These are phyloP conservation scores for Ferrisia virgata DNA, from an alignment of 2,888 invertebrate genomes.

Conservation along the genomic window DNA sequence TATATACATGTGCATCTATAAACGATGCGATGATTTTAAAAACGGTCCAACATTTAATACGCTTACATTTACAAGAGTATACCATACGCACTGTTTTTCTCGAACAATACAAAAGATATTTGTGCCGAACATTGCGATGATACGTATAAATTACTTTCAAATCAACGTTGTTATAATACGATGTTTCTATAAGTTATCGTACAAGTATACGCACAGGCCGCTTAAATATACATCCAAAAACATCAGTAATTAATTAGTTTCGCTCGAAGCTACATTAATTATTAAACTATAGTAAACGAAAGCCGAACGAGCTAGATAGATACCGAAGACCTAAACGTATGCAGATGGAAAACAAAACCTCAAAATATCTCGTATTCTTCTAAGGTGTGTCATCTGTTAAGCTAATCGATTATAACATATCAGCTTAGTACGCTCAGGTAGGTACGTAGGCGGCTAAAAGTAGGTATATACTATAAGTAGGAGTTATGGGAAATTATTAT, in stretches of 20 bases:
- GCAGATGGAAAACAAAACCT: background rate
- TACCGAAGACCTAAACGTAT: background rate
- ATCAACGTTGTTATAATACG: background rate
- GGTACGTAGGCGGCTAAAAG: background rate
- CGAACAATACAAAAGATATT: background rate
- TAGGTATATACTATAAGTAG: background rate
- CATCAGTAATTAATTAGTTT: background rate
- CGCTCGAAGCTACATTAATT: background rate
- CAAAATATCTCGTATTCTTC: background rate
- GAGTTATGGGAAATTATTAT: background rate
- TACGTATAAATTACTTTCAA: background rate
- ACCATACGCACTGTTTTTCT: background rate
- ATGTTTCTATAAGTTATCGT: too few relatives aligned
- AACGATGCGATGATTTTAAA: background rate
- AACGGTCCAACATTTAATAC: background rate
- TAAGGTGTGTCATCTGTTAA: background rate
- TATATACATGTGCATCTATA: background rate
- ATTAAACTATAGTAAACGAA: background rate
- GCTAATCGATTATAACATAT: background rate
- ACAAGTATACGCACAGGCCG: too few relatives aligned
- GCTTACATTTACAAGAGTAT: too few relatives aligned
- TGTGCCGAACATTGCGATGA: background rate
- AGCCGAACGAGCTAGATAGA: background rate
- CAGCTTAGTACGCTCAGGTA: too few relatives aligned
- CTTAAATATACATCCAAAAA: background rate